Conservation (phyloP, 2,797 vertebrate genomes). For the Sebastiscus albofasciatus region DNA sequence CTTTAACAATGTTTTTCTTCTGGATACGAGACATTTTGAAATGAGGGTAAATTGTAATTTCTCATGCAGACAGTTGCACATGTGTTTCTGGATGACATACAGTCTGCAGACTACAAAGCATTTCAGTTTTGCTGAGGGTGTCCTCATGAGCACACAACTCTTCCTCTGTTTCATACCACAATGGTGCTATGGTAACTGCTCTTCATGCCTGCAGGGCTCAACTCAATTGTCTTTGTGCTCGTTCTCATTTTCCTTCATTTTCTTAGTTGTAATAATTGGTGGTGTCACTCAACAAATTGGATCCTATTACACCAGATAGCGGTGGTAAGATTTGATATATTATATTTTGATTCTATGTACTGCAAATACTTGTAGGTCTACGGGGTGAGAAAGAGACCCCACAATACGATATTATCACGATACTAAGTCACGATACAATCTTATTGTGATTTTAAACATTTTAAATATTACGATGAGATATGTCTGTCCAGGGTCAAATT, state of each 20-base stretch:
- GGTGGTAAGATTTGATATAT: background rate
- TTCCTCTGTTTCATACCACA: conserved; percentile 41
- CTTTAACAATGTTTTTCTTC: background rate
- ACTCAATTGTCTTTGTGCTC: conserved; percentile 1
- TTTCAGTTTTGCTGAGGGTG: conserved; percentile 29
- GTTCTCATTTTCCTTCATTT: background rate
- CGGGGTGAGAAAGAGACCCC: too few relatives aligned
- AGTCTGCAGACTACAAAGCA: conserved; percentile 45
- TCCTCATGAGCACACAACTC: conserved; percentile 16
- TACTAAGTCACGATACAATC: too few relatives aligned
- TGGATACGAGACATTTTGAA: background rate
- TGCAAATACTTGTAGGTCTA: background rate
- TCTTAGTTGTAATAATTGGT: background rate
- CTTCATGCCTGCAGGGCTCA: background rate
- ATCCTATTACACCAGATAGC: background rate
- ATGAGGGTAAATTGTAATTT: background rate
- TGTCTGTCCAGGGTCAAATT: too few relatives aligned
- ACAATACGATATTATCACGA: too few relatives aligned
- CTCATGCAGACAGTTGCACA: conserved; percentile 5
- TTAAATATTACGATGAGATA: too few relatives aligned
- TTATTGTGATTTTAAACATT: too few relatives aligned
- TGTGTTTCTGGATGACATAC: conserved; percentile 35
- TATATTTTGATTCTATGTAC: background rate
- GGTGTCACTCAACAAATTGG: background rate
- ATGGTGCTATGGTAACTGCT: conserved; percentile 5